Base-by-base conservation (phyloP, 2,888 invertebrate species). In the Cylindroiulus punctatus region DNA sequence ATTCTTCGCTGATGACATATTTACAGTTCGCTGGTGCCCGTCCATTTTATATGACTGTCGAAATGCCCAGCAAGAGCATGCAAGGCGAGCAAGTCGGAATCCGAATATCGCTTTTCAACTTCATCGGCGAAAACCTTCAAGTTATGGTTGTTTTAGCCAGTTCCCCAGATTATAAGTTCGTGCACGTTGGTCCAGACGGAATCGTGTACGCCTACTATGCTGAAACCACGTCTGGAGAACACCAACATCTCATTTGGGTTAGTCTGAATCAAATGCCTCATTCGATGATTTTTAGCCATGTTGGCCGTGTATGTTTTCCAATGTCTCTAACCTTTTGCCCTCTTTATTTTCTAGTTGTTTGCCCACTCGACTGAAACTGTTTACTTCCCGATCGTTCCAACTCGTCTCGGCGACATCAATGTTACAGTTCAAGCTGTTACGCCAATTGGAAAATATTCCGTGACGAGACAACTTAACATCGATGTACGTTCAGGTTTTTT, bases 11-110 rank as follows among this genome's bases (percentile, higher is more conserved):
- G 36, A 36, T 7, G 36, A 36, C 36, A 7, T 36, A n/a, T 47
- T 81, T 85, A 1, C 92, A 96, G 93, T 98, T 97, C 91, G 94
- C 95, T 40, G 97, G 97, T 19, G 95, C 97, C 0, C 92, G 97
- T 65, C 97, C 98, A 22, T 97, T 98, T 93, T 98, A 96, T 92
- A 97, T 98, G 89, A 96, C 96, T 89, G 95, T 98, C 84, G 98
- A 98, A 91, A 97, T 97, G 92, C 98, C 98, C 0, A 93, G 93
- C 0, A 92, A 92, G 47, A 95, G 96, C 89, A 94, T 95, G 57
- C 96, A 97, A 90, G 98, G 98, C 5, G 98, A 98, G 91, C 98
- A 98, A 91, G 93, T 98, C 52, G 98, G 98, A 14, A 93, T 98
- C 44, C 93, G 98, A 42, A 96, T 98, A 0, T 95, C 96, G 0